Base-by-base conservation (phyloP, 2,113 vertebrate species). In the Antennarius striatus region DNA sequence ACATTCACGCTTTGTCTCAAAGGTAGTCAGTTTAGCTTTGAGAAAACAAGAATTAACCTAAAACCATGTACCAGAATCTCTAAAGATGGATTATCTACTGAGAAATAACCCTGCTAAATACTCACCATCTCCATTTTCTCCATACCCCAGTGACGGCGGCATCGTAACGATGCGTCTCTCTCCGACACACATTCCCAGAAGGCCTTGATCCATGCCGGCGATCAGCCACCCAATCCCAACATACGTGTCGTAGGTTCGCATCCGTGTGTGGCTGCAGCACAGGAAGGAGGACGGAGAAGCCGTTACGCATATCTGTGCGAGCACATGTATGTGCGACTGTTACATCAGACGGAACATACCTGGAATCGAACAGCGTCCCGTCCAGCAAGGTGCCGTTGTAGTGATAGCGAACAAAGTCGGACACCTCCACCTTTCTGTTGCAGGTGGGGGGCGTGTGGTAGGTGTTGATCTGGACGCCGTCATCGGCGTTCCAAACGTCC, bases 191-290 rank as follows among this genome's bases (percentile, higher is more conserved):
- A 98, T 99, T 51, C 96, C 98, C 89, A 99, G 77, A 79, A 99
- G 95, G 13, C 98, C 97, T 79, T 95, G 95, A 66, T 99, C 98
- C 98, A 99, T 98, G 3, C 97, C 98, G 0, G 97, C 94, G 29
- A 99, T 99, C 77, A 99, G 93, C 98, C 98, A 99, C 6, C 97
- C 97, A 22, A 99, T 99, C 12, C 96, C 98, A 40, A 99, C 95
- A 0, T 99, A 99, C 0, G 98, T 99, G 81, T 99, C 96, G 0
- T 98, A 99, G 1, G 97, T 99, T 22, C 93, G 91, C 95, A 98
- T 96, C 30, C 96, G 95, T 67, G 96, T 99, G 77, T 98, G 96
- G 86, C 98, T 99, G 16, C 9, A 63, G 16, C 0, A 3, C 11
- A 47, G 42, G 32, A 45, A 0, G 43, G 30, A 56, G 45, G 47